Conservation (phyloP, 2,113 vertebrate species). For the Festucalex cinctus region DNA sequence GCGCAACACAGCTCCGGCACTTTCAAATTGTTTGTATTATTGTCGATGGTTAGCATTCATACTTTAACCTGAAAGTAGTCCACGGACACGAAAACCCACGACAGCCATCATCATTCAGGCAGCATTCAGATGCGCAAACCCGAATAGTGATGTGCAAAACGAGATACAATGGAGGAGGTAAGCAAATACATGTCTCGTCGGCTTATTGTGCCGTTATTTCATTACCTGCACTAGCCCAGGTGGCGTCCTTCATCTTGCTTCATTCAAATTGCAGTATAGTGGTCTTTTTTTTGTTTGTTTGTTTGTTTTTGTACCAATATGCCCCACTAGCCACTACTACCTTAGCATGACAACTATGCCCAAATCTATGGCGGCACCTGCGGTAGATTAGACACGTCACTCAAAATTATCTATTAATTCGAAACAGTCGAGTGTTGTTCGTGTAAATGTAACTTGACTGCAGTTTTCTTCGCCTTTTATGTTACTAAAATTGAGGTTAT, state of each 20-base stretch:
- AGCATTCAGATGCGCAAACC: background rate
- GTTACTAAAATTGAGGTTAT: background rate
- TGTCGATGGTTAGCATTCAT: background rate
- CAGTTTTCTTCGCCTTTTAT: background rate
- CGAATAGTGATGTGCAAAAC: conserved; percentile 31
- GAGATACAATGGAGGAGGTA: conserved; percentile 60
- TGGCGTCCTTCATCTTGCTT: background rate
- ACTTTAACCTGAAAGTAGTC: too few relatives aligned
- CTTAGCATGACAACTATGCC: background rate
- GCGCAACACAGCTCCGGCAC: conserved; percentile 16
- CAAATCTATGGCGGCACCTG: too few relatives aligned
- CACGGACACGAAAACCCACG: background rate
- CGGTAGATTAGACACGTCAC: too few relatives aligned
- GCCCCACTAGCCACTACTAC: background rate
- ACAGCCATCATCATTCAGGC: background rate
- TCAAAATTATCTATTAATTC: too few relatives aligned
- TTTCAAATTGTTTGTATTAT: conserved; percentile 43
- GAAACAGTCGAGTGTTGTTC: too few relatives aligned
- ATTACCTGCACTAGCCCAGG: background rate
- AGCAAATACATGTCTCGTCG: background rate
- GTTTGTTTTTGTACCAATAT: background rate
- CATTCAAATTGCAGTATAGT: background rate
- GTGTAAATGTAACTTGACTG: too few relatives aligned
- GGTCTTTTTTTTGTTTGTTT: too few relatives aligned
- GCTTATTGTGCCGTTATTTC: background rate